Conservation (phyloP, 2,797 vertebrate genomes). For the Falco rusticolus region DNA sequence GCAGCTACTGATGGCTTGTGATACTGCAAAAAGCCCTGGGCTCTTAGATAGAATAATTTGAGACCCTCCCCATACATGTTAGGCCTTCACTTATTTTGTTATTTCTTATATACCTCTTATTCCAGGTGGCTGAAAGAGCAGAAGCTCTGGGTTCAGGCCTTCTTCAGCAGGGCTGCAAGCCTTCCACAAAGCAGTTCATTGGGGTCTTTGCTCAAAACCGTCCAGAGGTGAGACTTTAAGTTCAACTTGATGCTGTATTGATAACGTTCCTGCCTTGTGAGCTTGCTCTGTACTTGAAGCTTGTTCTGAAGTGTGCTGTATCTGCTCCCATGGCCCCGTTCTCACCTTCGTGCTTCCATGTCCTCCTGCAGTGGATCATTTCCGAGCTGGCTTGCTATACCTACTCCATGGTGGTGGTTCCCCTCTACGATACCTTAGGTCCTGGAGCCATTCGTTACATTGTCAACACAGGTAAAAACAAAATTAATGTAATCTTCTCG, state of each 20-base stretch:
- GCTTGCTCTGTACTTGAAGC: background rate
- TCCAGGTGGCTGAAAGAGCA: constrained; percentile 89
- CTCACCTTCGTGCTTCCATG: background rate
- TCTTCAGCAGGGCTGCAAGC: constrained; percentile 89
- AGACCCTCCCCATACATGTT: background rate
- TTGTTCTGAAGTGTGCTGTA: background rate
- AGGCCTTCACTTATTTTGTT: background rate
- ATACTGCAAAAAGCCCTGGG: background rate
- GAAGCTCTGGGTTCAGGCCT: constrained; percentile 95
- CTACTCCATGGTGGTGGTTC: constrained; percentile 98
- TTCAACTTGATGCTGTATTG: background rate
- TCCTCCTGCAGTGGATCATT: constrained; percentile 92
- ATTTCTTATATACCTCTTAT: background rate
- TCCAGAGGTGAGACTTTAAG: constrained; percentile 86
- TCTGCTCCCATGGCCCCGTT: background rate
- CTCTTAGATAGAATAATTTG: background rate
- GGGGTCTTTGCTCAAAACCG: constrained; percentile 98
- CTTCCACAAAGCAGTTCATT: constrained; percentile 89
- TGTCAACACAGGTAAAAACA: constrained; percentile 89
- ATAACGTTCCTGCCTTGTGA: background rate
- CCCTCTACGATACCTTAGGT: constrained; percentile 95
- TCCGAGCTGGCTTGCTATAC: constrained; percentile 97
- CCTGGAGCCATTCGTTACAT: constrained; percentile 95
- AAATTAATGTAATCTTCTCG: background rate
- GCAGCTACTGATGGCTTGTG: background rate